These are phyloP conservation scores for Gopherus flavomarginatus DNA, from an alignment of 2,113 vertebrate species.

Conservation along the genomic window DNA sequence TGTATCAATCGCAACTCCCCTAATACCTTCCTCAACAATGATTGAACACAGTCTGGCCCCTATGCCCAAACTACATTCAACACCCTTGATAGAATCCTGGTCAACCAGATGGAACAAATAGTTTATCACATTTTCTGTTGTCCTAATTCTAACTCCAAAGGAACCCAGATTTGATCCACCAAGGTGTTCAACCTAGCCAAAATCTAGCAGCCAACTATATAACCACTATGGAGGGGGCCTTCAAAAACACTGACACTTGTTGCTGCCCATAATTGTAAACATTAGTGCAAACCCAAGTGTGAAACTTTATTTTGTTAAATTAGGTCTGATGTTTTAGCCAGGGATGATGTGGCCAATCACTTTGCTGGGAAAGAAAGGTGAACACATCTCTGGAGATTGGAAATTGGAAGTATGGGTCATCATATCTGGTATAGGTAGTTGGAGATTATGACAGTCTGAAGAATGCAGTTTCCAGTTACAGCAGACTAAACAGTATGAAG, in stretches of 20 bases:
- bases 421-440: not conserved
- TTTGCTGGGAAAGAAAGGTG: not conserved
- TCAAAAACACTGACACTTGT: constrained; percentile 32
- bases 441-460: not conserved
- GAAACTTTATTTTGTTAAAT: not conserved
- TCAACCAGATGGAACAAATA: not conserved
- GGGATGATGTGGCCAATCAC: not conserved
- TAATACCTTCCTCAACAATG: not conserved
- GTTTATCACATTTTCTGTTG: not conserved
- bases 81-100: not conserved
- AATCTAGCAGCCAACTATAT: not conserved
- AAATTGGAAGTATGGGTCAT: not conserved
- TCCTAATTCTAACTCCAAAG: not conserved
- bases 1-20: not conserved
- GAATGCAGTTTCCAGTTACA: not conserved
- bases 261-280: not conserved
- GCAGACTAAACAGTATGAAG: not conserved
- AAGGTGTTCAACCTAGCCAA: not conserved
- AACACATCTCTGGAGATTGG: not conserved
- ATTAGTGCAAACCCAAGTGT: not conserved
- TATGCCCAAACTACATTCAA: not conserved
- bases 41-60: not conserved
- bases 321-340: not conserved
- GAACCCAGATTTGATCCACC: not conserved
- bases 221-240: not conserved